Evolutionary conservation across 2,888 invertebrate species (phyloP).

Genomic region (Yponomeuta evonymella): DNA sequence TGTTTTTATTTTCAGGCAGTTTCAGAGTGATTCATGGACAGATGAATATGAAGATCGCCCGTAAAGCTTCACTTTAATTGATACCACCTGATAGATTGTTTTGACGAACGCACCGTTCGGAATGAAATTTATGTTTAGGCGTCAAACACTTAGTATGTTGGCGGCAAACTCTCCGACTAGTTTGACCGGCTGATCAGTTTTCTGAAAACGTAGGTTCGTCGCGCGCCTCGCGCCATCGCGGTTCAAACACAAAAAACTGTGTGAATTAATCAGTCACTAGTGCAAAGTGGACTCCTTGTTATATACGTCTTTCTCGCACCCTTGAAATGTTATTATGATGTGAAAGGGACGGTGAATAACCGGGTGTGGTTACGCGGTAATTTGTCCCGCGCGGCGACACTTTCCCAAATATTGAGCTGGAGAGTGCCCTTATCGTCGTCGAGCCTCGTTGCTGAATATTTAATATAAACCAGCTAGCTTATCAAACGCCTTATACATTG

Average conservation of each 20-base stretch:
- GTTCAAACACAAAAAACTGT: slow-evolving; percentile 61
- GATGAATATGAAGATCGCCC: slow-evolving; percentile 65
- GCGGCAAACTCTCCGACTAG: slow-evolving; percentile 28
- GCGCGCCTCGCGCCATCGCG: slow-evolving; percentile 42
- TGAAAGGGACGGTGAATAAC: slow-evolving; percentile 49
- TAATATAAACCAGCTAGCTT: slow-evolving; percentile 10
- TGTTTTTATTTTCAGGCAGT: slow-evolving; percentile 70
- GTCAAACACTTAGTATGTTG: not conserved
- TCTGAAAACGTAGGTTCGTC: slow-evolving; percentile 55
- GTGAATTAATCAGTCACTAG: slow-evolving; percentile 62
- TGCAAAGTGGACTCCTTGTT: slow-evolving; percentile 52
- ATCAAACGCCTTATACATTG: not conserved
- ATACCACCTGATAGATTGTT: slow-evolving; percentile 54
- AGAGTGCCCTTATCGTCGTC: slow-evolving; percentile 26
- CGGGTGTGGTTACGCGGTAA: slow-evolving; percentile 64
- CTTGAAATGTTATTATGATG: slow-evolving; percentile 36
- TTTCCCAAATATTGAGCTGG: slow-evolving; percentile 40
- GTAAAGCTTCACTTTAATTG: slow-evolving; percentile 64
- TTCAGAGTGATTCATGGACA: slow-evolving; percentile 66
- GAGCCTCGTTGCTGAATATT: slow-evolving; percentile 12
- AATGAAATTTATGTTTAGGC: slow-evolving; percentile 9
- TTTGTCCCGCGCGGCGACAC: slow-evolving; percentile 54
- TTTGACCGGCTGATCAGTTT: slow-evolving; percentile 52
- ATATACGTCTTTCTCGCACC: slow-evolving; percentile 57
- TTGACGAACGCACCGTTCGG: slow-evolving; percentile 41